These are phyloP conservation scores for Acanthopleura granulata DNA, from an alignment of 2,888 invertebrate species.

Conservation along the genomic window DNA sequence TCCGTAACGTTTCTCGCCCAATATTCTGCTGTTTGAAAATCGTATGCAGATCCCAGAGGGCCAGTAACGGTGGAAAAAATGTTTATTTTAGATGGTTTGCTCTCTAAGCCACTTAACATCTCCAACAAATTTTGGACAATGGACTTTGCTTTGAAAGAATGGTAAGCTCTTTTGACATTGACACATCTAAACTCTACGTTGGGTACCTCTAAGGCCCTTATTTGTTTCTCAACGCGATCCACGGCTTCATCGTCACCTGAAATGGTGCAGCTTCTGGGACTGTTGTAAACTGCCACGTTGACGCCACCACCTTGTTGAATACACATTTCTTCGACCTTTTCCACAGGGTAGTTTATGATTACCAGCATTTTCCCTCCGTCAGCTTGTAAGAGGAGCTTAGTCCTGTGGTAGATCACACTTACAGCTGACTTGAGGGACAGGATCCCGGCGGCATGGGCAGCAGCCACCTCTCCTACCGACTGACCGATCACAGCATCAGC, in stretches of 20 bases:
- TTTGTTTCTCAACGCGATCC: slow-evolving; percentile 25
- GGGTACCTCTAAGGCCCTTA: not conserved
- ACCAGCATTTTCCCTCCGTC: slow-evolving; percentile 48
- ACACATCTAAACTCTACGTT: slow-evolving; percentile 5
- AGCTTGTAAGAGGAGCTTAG: slow-evolving; percentile 33
- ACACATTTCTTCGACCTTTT: slow-evolving; percentile 30
- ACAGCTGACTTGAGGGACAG: slow-evolving; percentile 42
- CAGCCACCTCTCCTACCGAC: slow-evolving; percentile 50
- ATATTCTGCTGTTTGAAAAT: slow-evolving; percentile 39
- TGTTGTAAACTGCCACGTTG: slow-evolving; percentile 39
- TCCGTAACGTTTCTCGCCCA: slow-evolving; percentile 49
- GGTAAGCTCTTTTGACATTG: slow-evolving; percentile 49
- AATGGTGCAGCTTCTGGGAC: slow-evolving; percentile 36
- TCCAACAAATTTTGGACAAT: slow-evolving; percentile 32
- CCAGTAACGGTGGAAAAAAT: slow-evolving; percentile 50
- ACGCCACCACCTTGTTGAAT: slow-evolving; percentile 21
- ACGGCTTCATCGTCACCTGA: slow-evolving; percentile 39
- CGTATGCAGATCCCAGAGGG: slow-evolving; percentile 21
- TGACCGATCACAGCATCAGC: slow-evolving; percentile 43
- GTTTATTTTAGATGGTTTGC: slow-evolving; percentile 26
- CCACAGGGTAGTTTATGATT: slow-evolving; percentile 31
- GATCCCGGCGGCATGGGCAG: slow-evolving; percentile 38
- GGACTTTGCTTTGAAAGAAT: slow-evolving; percentile 41
- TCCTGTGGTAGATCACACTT: slow-evolving; percentile 45
- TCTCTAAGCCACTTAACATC: slow-evolving; percentile 28